Base-by-base conservation (phyloP, 2,113 vertebrate genomes). In the Oceanites oceanicus region DNA sequence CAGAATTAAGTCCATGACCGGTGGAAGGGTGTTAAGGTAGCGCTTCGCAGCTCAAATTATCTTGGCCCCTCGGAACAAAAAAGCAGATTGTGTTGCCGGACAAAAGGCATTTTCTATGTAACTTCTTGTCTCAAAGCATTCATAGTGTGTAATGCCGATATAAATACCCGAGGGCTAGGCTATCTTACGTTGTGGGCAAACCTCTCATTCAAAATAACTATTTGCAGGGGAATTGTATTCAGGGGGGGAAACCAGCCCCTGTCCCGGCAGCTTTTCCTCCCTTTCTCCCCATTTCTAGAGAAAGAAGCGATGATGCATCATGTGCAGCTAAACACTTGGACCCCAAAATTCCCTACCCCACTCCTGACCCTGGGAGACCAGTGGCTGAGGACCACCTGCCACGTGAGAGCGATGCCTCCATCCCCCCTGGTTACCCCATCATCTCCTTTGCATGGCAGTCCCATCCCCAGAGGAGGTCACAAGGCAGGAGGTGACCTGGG, bases 11-110 rank as follows among this genome's bases (percentile, higher is more conserved):
- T 79, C 93, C 86, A 56, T 90, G 96, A 45, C 91, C 15, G 44
- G 63, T 96, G 95, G 95, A 92, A 91, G 96, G 50, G 90, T 9
- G 45, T 92, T 85, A 91, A 97, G 96, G 92, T 97, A 84, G 93
- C 9, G 14, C 92, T 59, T 42, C 26, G 19, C 90, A 59, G 96
- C 91, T 91, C 90, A 88, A 56, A 93, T 97, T 96, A 72, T 97
- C 96, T 92, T 27, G 91, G 82, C 88, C 66, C 34, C 85, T 52
- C 1, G 30, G 85, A 95, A 95, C 71, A 95, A 95, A 96, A 96
- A 96, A 83, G 45, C 53, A 94, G 96, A 93, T 96, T 97, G 93
- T 95, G 80, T 25, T 18, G 40, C 2, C 0, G 4, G 88, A 97
- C 96, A 97, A 97, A 98, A 93, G 95, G 66, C 7, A 0, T 82